phyloP scores from a whole-genome alignment of 2,113 vertebrate genomes.

The Cephalopholis sonnerati region DNA sequence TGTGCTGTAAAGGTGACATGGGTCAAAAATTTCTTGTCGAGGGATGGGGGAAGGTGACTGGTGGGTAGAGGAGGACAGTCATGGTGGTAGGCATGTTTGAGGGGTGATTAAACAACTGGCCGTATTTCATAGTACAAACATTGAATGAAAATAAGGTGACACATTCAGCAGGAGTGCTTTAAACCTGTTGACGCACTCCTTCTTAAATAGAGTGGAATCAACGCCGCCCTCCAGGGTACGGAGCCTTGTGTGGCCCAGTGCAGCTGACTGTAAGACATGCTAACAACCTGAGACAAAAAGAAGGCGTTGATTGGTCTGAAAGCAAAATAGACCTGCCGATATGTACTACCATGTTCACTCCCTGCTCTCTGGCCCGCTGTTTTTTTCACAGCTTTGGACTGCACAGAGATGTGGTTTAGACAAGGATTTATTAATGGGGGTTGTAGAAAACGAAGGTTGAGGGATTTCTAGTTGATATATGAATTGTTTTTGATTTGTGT shows the following conservation, averaged over 20 bases:
- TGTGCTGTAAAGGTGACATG: constrained; percentile 78
- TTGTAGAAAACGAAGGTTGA: not conserved
- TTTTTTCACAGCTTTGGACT: constrained; percentile 1
- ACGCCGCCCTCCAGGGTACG: constrained; percentile 70
- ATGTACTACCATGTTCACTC: constrained; percentile 54
- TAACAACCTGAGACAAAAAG: constrained; percentile 83
- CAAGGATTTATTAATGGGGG: not conserved
- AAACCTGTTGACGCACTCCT: constrained; percentile 79
- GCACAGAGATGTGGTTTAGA: not conserved
- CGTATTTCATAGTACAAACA: constrained; percentile 76
- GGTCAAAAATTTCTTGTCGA: constrained; percentile 77
- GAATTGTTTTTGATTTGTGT: not conserved
- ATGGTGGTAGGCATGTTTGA: constrained; percentile 24
- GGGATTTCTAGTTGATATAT: not conserved
- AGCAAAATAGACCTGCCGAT: constrained; percentile 80
- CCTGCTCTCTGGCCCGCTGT: constrained; percentile 8
- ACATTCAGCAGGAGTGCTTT: constrained; percentile 72
- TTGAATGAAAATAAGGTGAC: constrained; percentile 77
- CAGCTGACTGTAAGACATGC: constrained; percentile 81
- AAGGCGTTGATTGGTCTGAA: constrained; percentile 83
- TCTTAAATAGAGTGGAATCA: constrained; percentile 85
- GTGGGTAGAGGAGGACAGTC: constrained; percentile 57
- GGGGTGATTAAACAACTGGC: constrained; percentile 77
- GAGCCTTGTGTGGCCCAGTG: constrained; percentile 57
- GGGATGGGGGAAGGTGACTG: constrained; percentile 37